phyloP scores from a whole-genome alignment of 2,888 invertebrate genomes.

The Cheilosia vernalis region DNA sequence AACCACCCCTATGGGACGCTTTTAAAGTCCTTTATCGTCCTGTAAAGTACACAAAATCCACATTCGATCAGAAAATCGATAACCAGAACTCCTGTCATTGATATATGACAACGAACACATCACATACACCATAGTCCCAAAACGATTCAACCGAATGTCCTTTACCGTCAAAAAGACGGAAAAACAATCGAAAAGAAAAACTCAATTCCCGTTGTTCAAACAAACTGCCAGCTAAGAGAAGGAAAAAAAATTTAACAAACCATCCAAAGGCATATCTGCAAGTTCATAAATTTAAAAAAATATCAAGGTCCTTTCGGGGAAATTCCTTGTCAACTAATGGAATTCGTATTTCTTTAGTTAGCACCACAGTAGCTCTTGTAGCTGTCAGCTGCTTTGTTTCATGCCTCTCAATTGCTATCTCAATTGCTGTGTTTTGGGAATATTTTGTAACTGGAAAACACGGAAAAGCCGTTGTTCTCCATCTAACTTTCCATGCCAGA shows the following conservation, averaged over 20 bases:
- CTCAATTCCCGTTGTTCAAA: slow-evolving; percentile 16
- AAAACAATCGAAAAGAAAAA: slow-evolving; percentile 27
- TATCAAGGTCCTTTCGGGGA: slow-evolving; percentile 51
- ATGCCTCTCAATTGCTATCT: slow-evolving; percentile 2
- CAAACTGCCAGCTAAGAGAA: not conserved
- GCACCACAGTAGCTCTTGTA: not conserved
- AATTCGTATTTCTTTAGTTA: slow-evolving; percentile 36
- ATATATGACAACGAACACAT: slow-evolving; percentile 43
- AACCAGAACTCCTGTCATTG: slow-evolving; percentile 47
- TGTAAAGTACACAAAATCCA: slow-evolving; percentile 39
- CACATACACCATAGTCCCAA: slow-evolving; percentile 13
- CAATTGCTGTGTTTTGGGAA: slow-evolving; percentile 36
- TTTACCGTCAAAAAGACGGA: not conserved
- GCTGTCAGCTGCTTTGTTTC: slow-evolving; percentile 48
- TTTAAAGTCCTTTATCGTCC: slow-evolving; percentile 54
- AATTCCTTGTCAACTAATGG: slow-evolving; percentile 49
- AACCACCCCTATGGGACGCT: not conserved
- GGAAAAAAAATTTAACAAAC: slow-evolving; percentile 21
- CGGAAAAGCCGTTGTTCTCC: slow-evolving; percentile 31
- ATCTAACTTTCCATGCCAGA: slow-evolving; percentile 15
- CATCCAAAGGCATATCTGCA: slow-evolving; percentile 19
- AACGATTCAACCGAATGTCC: slow-evolving; percentile 36
- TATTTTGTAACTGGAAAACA: slow-evolving; percentile 38
- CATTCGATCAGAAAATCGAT: slow-evolving; percentile 59
- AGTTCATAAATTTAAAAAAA: slow-evolving; percentile 58